phyloP scores from a whole-genome alignment of 2,797 vertebrate genomes.

The Pipistrellus kuhlii region DNA sequence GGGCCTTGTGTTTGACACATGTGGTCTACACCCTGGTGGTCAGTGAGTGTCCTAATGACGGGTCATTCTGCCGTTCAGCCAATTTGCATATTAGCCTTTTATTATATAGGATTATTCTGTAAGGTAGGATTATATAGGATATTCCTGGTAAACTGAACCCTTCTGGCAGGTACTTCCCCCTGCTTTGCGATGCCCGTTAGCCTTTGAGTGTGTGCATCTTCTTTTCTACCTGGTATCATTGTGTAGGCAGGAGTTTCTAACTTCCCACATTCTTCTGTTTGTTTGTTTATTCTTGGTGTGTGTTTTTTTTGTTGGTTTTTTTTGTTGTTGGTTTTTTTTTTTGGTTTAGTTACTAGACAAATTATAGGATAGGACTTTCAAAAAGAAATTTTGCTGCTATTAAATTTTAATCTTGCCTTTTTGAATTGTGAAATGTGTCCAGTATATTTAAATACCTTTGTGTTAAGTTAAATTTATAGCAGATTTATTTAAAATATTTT shows the following conservation, averaged over 20 bases:
- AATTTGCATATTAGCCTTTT: too few species aligned
- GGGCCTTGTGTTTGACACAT: too few species aligned
- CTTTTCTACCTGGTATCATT: not conserved
- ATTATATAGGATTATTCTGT: too few species aligned
- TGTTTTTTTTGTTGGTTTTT: too few species aligned
- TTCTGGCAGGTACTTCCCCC: not conserved
- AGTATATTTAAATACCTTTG: not conserved
- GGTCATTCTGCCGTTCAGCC: too few species aligned
- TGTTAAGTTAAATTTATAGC: not conserved
- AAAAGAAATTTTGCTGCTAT: not conserved
- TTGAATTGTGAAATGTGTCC: not conserved
- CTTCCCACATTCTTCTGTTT: not conserved
- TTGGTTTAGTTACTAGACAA: not conserved
- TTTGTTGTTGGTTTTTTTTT: too few species aligned
- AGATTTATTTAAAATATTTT: constrained; percentile 7
- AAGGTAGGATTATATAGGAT: too few species aligned
- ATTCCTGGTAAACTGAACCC: not conserved
- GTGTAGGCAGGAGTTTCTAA: not conserved
- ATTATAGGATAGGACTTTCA: not conserved
- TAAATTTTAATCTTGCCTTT: constrained; percentile 8
- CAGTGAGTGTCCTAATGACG: too few species aligned
- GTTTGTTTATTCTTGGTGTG: too few species aligned
- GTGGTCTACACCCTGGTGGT: too few species aligned
- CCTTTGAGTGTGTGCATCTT: not conserved
- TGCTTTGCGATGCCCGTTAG: not conserved